These are phyloP conservation scores for Busseola fusca DNA, from an alignment of 2,888 invertebrate species.

Conservation along the genomic window DNA sequence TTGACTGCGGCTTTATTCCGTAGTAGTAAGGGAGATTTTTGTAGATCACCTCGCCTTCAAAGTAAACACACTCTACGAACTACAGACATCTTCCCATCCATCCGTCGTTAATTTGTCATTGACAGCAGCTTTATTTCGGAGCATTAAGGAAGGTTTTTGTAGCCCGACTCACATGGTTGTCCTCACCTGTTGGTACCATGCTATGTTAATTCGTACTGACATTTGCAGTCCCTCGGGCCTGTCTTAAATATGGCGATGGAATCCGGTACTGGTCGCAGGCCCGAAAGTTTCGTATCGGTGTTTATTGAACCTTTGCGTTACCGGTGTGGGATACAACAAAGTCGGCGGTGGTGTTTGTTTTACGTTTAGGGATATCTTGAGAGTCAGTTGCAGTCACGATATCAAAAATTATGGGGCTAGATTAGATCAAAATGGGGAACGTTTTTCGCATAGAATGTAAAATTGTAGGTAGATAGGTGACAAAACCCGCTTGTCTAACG, in stretches of 20 bases:
- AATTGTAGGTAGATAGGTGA: background rate
- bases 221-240: constrained; percentile 35
- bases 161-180: background rate
- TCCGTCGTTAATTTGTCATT: background rate
- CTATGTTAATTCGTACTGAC: constrained; percentile 54
- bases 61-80: background rate
- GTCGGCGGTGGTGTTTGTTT: constrained; percentile 15
- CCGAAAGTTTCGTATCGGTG: constrained; percentile 35
- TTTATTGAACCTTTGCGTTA: constrained; percentile 40
- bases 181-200: constrained; percentile 20
- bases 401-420: background rate
- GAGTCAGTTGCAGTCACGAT: constrained; percentile 4
- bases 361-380: constrained; percentile 24
- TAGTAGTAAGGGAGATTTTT: background rate
- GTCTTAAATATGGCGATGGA: constrained; percentile 40
- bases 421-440: background rate
- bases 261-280: constrained; percentile 45
- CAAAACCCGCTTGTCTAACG: background rate
- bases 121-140: background rate
- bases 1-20: background rate
- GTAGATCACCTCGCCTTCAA: background rate
- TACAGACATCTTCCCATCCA: background rate
- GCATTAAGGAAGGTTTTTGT: background rate
- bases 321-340: background rate
- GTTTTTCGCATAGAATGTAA: background rate